Percentiles rank a stretch among this genome's conserved stretches.
Evolutionary conservation across 2,797 vertebrate species (phyloP).

Genomic region (Tinamus major): DNA sequence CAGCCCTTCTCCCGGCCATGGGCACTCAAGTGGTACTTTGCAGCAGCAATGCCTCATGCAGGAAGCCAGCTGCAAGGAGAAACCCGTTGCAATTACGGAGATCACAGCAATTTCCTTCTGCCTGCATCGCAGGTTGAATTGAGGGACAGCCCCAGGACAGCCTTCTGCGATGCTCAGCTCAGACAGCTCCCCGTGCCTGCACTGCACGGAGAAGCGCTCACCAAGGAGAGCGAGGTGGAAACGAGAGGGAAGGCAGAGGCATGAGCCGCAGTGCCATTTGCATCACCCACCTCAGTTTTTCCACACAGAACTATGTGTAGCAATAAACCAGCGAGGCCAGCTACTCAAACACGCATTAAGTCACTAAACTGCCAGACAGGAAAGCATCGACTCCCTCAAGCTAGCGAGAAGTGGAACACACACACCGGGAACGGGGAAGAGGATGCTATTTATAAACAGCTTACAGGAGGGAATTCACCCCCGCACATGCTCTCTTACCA

Average conservation of each 20-base stretch:
- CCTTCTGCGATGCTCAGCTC: neutral
- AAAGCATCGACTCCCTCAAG: constrained; percentile 17
- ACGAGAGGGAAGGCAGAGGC: constrained; percentile 50
- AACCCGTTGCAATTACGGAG: neutral
- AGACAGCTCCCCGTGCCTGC: neutral
- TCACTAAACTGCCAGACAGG: constrained; percentile 47
- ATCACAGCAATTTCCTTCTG: constrained; percentile 15
- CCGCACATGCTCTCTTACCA: neutral
- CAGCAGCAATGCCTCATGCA: neutral
- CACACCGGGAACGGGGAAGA: neutral
- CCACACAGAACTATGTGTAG: constrained; percentile 25
- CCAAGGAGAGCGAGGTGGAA: neutral
- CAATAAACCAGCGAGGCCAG: constrained; percentile 31
- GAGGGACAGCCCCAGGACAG: neutral
- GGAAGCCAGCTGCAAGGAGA: constrained; percentile 11
- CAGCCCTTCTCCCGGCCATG: neutral
- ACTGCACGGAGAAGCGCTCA: accelerated
- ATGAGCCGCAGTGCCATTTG: constrained; percentile 12
- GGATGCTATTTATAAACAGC: constrained; percentile 36
- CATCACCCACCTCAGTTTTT: constrained; percentile 55
- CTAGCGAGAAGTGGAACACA: constrained; percentile 36
- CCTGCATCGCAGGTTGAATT: neutral
- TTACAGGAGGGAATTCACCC: constrained; percentile 26
- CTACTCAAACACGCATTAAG: constrained; percentile 39
- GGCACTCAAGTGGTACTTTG: constrained; percentile 23